Evolutionary conservation across 2,113 vertebrate species (phyloP).

Genomic region (Geococcyx californianus): DNA sequence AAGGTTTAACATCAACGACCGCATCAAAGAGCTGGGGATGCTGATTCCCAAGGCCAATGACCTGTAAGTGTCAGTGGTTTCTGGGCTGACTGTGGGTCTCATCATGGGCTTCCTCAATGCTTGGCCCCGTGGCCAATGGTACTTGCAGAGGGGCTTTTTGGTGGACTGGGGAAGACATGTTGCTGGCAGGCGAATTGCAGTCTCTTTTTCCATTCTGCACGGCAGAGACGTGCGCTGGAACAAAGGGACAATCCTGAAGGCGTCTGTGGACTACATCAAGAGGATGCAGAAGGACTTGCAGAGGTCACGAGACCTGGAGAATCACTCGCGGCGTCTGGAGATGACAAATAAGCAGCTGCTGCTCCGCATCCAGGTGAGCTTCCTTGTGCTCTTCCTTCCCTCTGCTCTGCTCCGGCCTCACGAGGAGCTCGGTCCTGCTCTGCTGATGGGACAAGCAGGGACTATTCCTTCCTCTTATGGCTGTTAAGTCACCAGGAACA

Average conservation of each 20-base stretch:
- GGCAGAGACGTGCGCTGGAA: constrained; percentile 97
- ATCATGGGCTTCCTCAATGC: rapidly evolving
- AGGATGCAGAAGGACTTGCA: constrained; percentile 97
- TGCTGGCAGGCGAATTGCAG: neutral
- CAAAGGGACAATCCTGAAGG: constrained; percentile 96
- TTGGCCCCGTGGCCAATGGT: rapidly evolving
- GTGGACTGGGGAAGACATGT: rapidly evolving
- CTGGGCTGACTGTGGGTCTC: neutral
- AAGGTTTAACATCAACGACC: constrained; percentile 98
- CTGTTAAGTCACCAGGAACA: neutral
- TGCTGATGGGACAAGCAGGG: rapidly evolving
- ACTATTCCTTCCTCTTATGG: neutral
- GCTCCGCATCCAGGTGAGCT: constrained; percentile 91
- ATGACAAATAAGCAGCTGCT: constrained; percentile 93
- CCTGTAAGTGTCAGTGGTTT: constrained; percentile 78
- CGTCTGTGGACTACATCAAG: constrained; percentile 97
- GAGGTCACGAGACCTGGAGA: constrained; percentile 91
- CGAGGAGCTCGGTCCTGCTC: neutral
- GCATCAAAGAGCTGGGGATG: constrained; percentile 96
- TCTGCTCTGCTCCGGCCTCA: neutral
- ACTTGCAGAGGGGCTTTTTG: neutral
- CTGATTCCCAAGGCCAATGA: constrained; percentile 98
- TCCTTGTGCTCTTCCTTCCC: neutral
- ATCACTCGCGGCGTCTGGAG: constrained; percentile 93
- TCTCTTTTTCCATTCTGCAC: neutral